These are phyloP conservation scores for Oxyura jamaicensis DNA, from an alignment of 2,113 vertebrate genomes.

Conservation along the genomic window DNA sequence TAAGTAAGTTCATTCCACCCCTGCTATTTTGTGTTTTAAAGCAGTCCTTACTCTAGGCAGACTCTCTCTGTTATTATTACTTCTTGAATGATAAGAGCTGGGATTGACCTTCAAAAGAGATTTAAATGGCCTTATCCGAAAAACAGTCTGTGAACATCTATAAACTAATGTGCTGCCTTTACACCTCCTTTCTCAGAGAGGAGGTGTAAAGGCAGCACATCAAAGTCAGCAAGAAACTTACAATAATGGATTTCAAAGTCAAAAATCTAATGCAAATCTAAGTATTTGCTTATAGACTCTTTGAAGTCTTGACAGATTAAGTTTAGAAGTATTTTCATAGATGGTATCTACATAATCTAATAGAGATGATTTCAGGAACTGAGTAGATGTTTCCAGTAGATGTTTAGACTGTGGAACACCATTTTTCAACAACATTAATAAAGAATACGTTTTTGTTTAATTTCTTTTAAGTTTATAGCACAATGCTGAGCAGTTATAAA, in stretches of 20 bases:
- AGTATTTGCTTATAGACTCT: conserved; percentile 81
- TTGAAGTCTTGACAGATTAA: conserved; percentile 80
- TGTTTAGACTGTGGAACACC: not conserved
- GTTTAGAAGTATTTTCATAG: conserved; percentile 82
- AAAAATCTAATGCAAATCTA: conserved; percentile 86
- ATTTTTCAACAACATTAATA: conserved; percentile 49
- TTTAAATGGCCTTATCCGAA: conserved; percentile 74
- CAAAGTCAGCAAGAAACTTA: conserved; percentile 79
- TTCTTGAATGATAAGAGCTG: conserved; percentile 73
- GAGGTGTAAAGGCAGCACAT: conserved; percentile 73
- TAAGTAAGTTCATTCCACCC: conserved; percentile 66
- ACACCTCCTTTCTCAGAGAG: conserved; percentile 58
- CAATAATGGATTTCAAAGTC: conserved; percentile 85
- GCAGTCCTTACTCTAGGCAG: conserved; percentile 29
- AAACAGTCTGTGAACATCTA: conserved; percentile 67
- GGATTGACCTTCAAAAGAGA: conserved; percentile 79
- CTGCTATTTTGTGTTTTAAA: conserved; percentile 74
- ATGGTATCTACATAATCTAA: conserved; percentile 86
- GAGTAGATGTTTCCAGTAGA: conserved; percentile 56
- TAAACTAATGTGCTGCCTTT: conserved; percentile 67
- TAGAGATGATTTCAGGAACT: conserved; percentile 78
- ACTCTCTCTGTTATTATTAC: conserved; percentile 57
- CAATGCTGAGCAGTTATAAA: conserved; percentile 57
- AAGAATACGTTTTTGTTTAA: conserved; percentile 51
- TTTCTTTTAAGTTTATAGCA: conserved; percentile 54